phyloP scores from a whole-genome alignment of 2,113 vertebrate genomes.

The Bufo bufo region DNA sequence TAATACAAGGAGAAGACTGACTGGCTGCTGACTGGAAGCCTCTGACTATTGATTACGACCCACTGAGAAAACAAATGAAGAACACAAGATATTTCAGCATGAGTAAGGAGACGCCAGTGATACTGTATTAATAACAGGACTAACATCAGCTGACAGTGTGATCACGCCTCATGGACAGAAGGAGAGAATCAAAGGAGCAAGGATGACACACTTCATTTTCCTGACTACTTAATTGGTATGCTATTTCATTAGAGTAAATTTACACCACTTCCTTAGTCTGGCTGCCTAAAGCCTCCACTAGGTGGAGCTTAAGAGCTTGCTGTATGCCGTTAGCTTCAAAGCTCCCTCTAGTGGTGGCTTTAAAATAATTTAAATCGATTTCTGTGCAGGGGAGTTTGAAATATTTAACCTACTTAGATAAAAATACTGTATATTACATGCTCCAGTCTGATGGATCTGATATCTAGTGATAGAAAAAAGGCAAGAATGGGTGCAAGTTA shows the following conservation, averaged over 20 bases:
- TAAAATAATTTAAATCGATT: too few relatives aligned
- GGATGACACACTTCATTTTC: not conserved
- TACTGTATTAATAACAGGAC: not conserved
- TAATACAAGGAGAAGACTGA: not conserved
- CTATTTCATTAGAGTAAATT: not conserved
- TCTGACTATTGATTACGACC: conserved; percentile 6
- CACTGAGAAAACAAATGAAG: not conserved
- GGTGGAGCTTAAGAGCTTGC: too few relatives aligned
- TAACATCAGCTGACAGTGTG: not conserved
- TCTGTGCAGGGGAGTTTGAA: too few relatives aligned
- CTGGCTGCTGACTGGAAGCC: not conserved
- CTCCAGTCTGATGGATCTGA: too few relatives aligned
- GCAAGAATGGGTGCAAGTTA: too few relatives aligned
- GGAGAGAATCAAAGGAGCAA: not conserved
- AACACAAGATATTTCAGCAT: not conserved
- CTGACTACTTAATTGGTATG: not conserved
- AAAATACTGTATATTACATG: too few relatives aligned
- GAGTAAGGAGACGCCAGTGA: not conserved
- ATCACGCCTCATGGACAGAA: not conserved
- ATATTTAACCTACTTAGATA: too few relatives aligned
- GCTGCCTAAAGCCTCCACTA: too few relatives aligned
- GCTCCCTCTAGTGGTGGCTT: too few relatives aligned
- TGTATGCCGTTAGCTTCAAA: too few relatives aligned
- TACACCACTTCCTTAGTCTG: too few relatives aligned
- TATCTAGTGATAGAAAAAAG: too few relatives aligned